Evolutionary conservation across 1,140 invertebrate genomes (phyloP).

Genomic region (Drosophila seguyi): DNA sequence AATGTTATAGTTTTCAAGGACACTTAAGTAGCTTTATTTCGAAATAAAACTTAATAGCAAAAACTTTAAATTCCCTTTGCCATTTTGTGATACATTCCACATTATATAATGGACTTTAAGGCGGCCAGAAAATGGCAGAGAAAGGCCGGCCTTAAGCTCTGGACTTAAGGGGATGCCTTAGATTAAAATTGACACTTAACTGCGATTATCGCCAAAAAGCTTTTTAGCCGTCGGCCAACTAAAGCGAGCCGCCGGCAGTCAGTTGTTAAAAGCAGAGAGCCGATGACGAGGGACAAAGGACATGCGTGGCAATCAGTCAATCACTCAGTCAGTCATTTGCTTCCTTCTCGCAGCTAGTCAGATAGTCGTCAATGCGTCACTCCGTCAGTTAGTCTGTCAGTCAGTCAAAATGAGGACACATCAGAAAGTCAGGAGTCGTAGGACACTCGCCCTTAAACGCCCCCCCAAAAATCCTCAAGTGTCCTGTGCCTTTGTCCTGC

Average conservation of each 20-base stretch:
- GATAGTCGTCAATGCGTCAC: constrained; percentile 48
- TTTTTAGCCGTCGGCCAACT: constrained; percentile 57
- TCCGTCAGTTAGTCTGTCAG: constrained; percentile 21
- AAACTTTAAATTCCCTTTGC: background rate
- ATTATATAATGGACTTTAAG: background rate
- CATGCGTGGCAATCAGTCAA: constrained; percentile 67
- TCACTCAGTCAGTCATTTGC: constrained; percentile 51
- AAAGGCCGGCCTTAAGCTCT: background rate
- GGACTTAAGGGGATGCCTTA: constrained; percentile 39
- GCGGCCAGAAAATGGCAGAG: constrained; percentile 3
- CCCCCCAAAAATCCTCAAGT: constrained; percentile 54
- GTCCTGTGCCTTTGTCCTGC: constrained; percentile 44
- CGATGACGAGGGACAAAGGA: constrained; percentile 19
- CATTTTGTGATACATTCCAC: background rate
- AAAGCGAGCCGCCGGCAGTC: constrained; percentile 20
- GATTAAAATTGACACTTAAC: constrained; percentile 78
- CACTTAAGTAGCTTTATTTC: background rate
- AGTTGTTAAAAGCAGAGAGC: background rate
- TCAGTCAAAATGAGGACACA: constrained; percentile 55
- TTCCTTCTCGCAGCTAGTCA: constrained; percentile 46
- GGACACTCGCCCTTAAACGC: constrained; percentile 34
- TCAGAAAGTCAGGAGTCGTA: constrained; percentile 43
- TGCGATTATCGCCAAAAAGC: constrained; percentile 73
- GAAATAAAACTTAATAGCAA: background rate
- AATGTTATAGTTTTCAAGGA: background rate